These are phyloP conservation scores for Hoplostethus atlanticus DNA, from an alignment of 2,797 vertebrate species.

Conservation along the genomic window DNA sequence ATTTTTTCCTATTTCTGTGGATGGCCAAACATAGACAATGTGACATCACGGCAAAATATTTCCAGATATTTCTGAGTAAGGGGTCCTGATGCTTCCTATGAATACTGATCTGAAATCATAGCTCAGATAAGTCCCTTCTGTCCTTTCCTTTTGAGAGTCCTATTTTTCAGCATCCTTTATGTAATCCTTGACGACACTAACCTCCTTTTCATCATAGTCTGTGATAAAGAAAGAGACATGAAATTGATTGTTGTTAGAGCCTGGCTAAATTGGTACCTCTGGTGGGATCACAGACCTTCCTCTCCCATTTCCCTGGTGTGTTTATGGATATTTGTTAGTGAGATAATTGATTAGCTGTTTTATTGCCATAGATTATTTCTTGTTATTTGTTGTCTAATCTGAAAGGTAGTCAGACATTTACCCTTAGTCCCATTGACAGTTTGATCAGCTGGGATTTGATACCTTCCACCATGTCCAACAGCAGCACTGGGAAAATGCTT, in stretches of 20 bases:
- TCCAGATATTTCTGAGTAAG: no score
- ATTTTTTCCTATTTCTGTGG: no score
- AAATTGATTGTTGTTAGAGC: constrained; percentile 25
- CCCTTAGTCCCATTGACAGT: constrained; percentile 22
- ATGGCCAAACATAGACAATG: no score
- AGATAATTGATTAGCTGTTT: constrained; percentile 5
- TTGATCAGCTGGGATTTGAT: constrained; percentile 14
- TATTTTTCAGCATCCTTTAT: constrained; percentile 16
- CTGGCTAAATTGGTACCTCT: constrained; percentile 23
- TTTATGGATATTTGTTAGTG: constrained; percentile 17
- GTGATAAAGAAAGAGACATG: constrained; percentile 21
- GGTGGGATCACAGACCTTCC: constrained; percentile 2
- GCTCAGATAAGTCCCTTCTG: not conserved
- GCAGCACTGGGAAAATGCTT: constrained; percentile 29
- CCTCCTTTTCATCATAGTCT: constrained; percentile 31
- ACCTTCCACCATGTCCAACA: constrained; percentile 35
- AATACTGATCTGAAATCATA: no score
- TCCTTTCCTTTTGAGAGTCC: constrained; percentile 3
- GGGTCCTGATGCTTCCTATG: no score
- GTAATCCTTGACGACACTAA: constrained; percentile 23
- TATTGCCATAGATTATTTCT: not conserved
- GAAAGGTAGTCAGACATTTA: not conserved
- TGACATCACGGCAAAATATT: no score
- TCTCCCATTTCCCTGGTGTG: not conserved
- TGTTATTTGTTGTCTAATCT: not conserved